Evolutionary conservation across 1,140 invertebrate species (phyloP), one percentile per base, ranked within the genome.

Genomic region (Nasonia longicornis): DNA sequence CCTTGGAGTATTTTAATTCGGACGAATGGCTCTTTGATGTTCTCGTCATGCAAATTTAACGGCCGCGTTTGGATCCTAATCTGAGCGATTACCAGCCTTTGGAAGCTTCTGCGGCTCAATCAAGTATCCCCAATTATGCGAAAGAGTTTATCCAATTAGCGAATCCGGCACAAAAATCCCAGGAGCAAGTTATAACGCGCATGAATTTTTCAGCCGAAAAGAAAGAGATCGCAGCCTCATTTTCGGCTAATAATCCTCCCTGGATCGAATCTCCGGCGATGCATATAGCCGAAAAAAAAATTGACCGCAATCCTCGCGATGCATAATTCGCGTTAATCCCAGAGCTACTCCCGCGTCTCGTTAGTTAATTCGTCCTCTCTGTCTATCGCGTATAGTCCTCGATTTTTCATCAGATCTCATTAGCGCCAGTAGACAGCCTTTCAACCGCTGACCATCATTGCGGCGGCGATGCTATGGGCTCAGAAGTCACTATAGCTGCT

Each of bases 361-460:
- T 58, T 58, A 58, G 20, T 58, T n/a, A 20, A 42, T 42, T 42
- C 38, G 38, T 8, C 8, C 26, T 35, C 14, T 26, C 22, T 58
- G 31, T 35, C 31, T 35, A 35, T 35, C 20, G 10, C 6, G 26
- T 2, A 35, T 2, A 0, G 16, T 45, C n/a, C 2, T 74, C 63
- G 78, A 80, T 74, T 80, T 74, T 58, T 74, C 58, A 80, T 73
- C 31, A 16, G 31, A 66, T 66, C 70, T 80, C 78, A 72, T 77
- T 77, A 77, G 38, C 64, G 16, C 64, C 35, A 38, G 6, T 7
- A 7, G 16, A 20, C 16, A 58, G 48, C 1, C n/a, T 64, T 29
- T 52, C 22, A 7, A n/a, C 16, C 35, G n/a, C 74, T 35, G 16
- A 29, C 22, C 11, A 58, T 52, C 45, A 14, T 74, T n/a, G n/a